Base-by-base conservation (phyloP, 2,888 invertebrate genomes). In the Galerucella pusilla region DNA sequence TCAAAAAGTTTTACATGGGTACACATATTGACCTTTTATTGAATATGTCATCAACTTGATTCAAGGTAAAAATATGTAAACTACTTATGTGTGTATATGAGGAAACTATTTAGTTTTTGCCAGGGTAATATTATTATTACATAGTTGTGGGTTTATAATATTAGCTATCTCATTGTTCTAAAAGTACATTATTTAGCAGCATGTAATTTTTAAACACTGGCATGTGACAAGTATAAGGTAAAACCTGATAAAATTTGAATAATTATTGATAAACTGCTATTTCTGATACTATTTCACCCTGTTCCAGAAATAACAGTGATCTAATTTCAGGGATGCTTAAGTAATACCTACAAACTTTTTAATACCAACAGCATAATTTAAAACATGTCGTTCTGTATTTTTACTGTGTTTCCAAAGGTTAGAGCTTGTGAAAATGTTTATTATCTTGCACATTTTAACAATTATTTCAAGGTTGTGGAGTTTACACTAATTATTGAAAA, bases 11-110 rank as follows among this genome's bases (percentile, higher is more conserved):
- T 52, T 52, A 52, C n/a, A 52, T 52, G n/a, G 52, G 52, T 52
- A 52, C 52, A 52, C 52, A 52, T 14, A 52, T 49, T 52, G 52
- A 52, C 52, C 52, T 52, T 52, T 52, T n/a, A 52, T n/a, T 52
- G 12, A 14, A n/a, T 0, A n/a, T 52, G 52, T 52, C 52, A 52
- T 52, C 52, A 52, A 52, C 52, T 52, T n/a, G 52, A 52, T 52
- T 52, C 52, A 52, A 52, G 52, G 52, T n/a, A 52, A 52, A 52
- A 52, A 52, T 52, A 14, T 52, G 7, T 14, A 52, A 7, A 52
- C 49, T 14, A 20, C 20, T 20, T 20, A 14, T 14, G 35, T 52
- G 52, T 52, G 14, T 52, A 52, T 52, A 52, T 52, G 7, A 42
- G 7, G 35, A 42, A 42, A 42, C 7, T 42, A 42, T 42, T 42